A percentile compares a stretch with the other conserved stretches of the same genome.
These are phyloP conservation scores for Ormyrus nitidulus DNA, from an alignment of 2,888 invertebrate genomes.

Conservation along the genomic window DNA sequence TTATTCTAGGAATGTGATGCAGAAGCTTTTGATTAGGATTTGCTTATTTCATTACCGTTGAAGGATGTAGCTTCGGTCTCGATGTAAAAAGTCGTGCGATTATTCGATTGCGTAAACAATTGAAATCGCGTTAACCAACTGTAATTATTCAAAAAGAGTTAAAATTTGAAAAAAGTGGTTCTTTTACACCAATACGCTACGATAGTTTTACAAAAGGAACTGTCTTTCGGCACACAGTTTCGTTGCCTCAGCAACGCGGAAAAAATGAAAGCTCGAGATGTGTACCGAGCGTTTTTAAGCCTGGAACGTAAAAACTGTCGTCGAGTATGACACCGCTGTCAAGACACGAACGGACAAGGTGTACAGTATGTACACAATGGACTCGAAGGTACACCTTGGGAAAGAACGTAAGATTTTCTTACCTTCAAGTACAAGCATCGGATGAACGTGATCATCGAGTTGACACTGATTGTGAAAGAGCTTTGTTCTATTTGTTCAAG, in stretches of 20 bases:
- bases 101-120: no score
- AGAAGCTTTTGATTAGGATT: no score
- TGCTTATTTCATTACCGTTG: no score
- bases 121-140: no score
- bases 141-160: no score
- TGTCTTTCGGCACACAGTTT: no score
- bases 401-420: conserved; percentile 47
- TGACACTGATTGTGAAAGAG: conserved; percentile 54
- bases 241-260: not conserved
- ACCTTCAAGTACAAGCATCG: conserved; percentile 42
- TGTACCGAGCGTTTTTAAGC: conserved; percentile 9
- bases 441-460: conserved; percentile 48
- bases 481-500: conserved; percentile 45
- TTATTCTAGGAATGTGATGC: no score
- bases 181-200: no score
- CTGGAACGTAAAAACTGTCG: conserved; percentile 31
- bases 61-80: no score
- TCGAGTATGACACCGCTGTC: conserved; percentile 29
- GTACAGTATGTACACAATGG: conserved; percentile 39
- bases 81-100: no score
- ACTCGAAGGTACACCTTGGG: conserved; percentile 43
- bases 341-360: conserved; percentile 15
- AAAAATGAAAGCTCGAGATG: not conserved
- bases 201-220: no score
- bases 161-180: no score